Evolutionary conservation across 2,113 vertebrate genomes (phyloP).

Genomic region (Actenoides lindsayi): DNA sequence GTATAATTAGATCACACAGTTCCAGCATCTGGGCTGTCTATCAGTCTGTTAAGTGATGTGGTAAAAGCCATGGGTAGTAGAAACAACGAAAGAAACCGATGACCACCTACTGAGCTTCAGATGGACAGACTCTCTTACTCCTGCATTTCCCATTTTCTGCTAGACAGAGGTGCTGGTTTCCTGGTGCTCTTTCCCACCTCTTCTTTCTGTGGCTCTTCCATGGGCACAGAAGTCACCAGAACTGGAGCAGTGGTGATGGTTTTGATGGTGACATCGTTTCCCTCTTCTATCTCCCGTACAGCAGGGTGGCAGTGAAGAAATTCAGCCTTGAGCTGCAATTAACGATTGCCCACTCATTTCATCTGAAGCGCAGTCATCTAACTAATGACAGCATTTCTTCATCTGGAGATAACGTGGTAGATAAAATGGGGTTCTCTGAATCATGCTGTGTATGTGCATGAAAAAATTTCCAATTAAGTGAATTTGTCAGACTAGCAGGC

Average conservation of each 20-base stretch:
- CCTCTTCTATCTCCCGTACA: background rate
- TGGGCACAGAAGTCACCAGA: background rate
- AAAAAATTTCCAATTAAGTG: background rate
- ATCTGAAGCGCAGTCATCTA: background rate
- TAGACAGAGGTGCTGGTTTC: background rate
- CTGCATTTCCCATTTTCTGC: background rate
- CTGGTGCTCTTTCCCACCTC: background rate
- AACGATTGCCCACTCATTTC: background rate
- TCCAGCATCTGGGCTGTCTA: slow-evolving; percentile 2
- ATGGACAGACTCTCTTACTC: background rate
- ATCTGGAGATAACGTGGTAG: background rate
- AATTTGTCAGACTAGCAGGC: background rate
- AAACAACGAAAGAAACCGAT: background rate
- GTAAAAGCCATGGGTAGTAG: background rate
- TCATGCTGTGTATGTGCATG: background rate
- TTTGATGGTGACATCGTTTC: background rate
- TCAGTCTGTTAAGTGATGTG: background rate
- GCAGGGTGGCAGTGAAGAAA: background rate
- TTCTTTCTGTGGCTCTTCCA: background rate
- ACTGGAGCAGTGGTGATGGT: background rate
- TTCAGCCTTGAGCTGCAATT: slow-evolving; percentile 3
- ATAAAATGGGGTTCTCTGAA: background rate
- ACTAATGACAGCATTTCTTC: background rate
- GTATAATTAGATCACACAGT: slow-evolving; percentile 38
- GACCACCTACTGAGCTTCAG: background rate